Conservation (phyloP, 2,113 vertebrate species). For the Todiramphus saurophagus region DNA sequence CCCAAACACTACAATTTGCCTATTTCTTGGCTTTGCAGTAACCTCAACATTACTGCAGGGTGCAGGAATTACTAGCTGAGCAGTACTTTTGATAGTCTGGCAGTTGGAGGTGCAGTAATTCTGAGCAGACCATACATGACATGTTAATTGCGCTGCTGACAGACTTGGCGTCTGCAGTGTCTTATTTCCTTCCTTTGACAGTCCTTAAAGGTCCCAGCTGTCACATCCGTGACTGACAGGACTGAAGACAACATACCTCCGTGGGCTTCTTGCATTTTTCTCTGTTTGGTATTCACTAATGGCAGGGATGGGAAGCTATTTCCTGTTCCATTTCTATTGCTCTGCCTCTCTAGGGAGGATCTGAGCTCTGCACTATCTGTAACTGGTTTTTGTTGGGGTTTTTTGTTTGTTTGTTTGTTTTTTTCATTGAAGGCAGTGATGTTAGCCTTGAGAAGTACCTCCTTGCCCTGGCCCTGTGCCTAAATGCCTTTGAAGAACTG, state of each 20-base stretch:
- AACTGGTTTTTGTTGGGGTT: not conserved
- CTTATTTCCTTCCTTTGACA: not conserved
- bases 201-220: slow-evolving; percentile 20
- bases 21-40: not conserved
- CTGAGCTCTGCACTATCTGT: not conserved
- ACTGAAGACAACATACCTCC: not conserved
- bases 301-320: not conserved
- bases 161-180: slow-evolving; percentile 11
- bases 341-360: not conserved
- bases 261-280: not conserved
- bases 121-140: not conserved
- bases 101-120: not conserved
- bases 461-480: not conserved
- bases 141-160: slow-evolving; percentile 23
- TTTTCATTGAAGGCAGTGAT: not conserved
- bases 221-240: not conserved
- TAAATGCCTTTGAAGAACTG: not conserved
- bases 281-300: not conserved
- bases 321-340: not conserved
- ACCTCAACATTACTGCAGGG: not conserved
- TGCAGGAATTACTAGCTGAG: not conserved
- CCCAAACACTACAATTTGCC: not conserved
- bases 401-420: not conserved
- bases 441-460: not conserved
- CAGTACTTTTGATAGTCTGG: not conserved